Conservation (phyloP, 2,113 vertebrate genomes). For the Capreolus pygargus region DNA sequence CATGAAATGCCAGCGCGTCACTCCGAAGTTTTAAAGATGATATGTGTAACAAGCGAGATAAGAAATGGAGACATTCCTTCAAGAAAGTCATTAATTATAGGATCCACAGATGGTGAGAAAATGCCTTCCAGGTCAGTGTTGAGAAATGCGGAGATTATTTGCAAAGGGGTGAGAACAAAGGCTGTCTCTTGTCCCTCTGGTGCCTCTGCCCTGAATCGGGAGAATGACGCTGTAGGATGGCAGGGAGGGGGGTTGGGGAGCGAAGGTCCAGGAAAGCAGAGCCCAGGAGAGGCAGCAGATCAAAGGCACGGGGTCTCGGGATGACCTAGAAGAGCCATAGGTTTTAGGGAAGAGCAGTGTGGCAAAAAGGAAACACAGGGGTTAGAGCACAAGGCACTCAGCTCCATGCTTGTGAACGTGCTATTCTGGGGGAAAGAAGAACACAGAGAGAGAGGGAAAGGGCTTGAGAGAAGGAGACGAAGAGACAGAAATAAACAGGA, state of each 20-base stretch:
- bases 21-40: conserved; percentile 59
- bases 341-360: not conserved
- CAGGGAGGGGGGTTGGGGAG: not conserved
- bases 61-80: conserved; percentile 52
- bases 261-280: not conserved
- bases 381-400: not conserved
- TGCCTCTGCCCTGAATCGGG: not conserved
- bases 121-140: conserved; percentile 4
- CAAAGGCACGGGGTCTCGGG: not conserved
- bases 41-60: conserved; percentile 45
- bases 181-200: not conserved
- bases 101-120: not conserved
- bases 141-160: not conserved
- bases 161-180: not conserved
- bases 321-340: not conserved
- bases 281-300: not conserved
- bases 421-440: not conserved
- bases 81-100: conserved; percentile 47
- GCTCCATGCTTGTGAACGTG: not conserved
- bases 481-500: not conserved
- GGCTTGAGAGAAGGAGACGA: not conserved
- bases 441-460: not conserved
- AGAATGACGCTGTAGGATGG: not conserved
- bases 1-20: conserved; percentile 41
- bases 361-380: not conserved